Percentiles rank a stretch among this genome's conserved stretches.
These are phyloP conservation scores for Notospermus geniculatus DNA, from an alignment of 1,140 invertebrate genomes.

Conservation along the genomic window DNA sequence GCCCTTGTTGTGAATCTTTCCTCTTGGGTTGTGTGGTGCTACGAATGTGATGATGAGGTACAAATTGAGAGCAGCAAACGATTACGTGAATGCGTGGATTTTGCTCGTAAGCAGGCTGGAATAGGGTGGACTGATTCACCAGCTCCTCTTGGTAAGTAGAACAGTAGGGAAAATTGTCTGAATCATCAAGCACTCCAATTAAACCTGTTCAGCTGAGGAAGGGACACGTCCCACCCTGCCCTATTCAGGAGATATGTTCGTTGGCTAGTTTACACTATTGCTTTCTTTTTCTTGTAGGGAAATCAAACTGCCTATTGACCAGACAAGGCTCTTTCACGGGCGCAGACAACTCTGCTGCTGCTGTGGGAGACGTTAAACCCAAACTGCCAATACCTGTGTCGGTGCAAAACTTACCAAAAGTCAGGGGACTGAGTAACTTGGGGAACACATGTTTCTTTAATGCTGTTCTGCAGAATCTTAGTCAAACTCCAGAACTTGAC, in stretches of 20 bases:
- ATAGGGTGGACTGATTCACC: constrained; percentile 23
- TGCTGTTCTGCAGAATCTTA: constrained; percentile 87
- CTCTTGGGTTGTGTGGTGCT: constrained; percentile 69
- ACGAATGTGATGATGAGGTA: constrained; percentile 57
- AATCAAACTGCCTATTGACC: no score
- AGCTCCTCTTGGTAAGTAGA: constrained; percentile 11
- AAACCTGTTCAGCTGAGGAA: no score
- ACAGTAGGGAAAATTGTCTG: neutral
- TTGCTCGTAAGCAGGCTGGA: constrained; percentile 39
- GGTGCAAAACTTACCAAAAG: constrained; percentile 1
- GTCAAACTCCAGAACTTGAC: constrained; percentile 79
- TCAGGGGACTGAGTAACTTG: constrained; percentile 66
- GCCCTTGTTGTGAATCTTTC: constrained; percentile 70
- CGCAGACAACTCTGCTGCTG: no score
- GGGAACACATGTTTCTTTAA: constrained; percentile 98
- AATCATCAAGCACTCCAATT: no score
- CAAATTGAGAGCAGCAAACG: constrained; percentile 43
- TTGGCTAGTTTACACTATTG: no score
- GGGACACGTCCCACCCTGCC: no score
- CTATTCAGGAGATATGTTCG: no score
- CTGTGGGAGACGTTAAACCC: no score
- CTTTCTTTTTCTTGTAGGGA: no score
- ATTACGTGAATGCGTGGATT: constrained; percentile 49
- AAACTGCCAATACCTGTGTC: no score
- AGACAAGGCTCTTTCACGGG: no score